Evolutionary conservation across 2,888 invertebrate species (phyloP), one percentile per base, ranked within the genome.

Genomic region (Galerucella nymphaeae): DNA sequence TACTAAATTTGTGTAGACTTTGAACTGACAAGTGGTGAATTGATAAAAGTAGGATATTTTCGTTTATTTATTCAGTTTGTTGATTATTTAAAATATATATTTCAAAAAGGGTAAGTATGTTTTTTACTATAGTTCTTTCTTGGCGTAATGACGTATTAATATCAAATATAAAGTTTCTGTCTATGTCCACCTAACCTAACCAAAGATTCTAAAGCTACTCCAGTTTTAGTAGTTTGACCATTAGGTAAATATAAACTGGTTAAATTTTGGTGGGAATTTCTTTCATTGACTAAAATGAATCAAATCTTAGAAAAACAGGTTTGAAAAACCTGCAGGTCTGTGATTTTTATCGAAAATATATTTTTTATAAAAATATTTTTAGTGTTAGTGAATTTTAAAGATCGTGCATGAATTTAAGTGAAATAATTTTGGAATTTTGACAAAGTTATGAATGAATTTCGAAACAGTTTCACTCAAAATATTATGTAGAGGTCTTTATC

Each of bases 281-380:
- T 38, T 38, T 8, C 30, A 9, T 38, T 38, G 30, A 8, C 30
- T 38, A 38, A 38, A 38, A 38, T 9, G 30, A 38, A 38, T 38
- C 8, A 38, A 38, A 38, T 38, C 30, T 38, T n/a, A n/a, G 9
- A 9, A 38, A 11, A 53, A 16, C 53, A 53, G 16, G n/a, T 53
- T 53, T 53, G 18, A 16, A 53, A 18, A 53, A 53, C 53, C 18
- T 53, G 53, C 18, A 18, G 16, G 53, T 16, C 53, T 53, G 53
- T 53, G 53, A 53, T 53, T 53, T 18, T 18, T 16, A 10, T 8
- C 18, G 16, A 18, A 53, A 53, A 53, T 53, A 18, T 53, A 53
- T 53, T 53, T 53, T 53, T 53, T 53, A 53, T 53, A 53, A 16
- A 48, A 48, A n/a, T 48, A 48, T 48, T 48, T n/a, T 48, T 48